phyloP scores from a whole-genome alignment of 2,113 vertebrate genomes.

The Podarcis raffonei region DNA sequence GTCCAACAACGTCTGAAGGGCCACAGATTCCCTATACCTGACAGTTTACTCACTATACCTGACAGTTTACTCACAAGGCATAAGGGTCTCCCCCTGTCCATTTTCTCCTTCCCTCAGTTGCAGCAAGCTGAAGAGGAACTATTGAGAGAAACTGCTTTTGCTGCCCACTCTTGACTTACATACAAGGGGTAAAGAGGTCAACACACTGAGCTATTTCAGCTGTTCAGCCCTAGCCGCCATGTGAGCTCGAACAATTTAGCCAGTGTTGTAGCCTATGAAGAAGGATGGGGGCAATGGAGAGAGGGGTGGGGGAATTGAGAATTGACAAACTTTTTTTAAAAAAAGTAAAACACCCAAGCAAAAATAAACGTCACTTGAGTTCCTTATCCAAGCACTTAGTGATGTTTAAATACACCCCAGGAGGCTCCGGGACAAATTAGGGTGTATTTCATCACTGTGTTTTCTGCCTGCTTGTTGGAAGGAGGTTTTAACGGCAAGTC shows the following conservation, averaged over 20 bases:
- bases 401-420: slow-evolving; percentile 28
- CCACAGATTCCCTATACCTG: too few relatives aligned
- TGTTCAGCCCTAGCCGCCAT: slow-evolving; percentile 52
- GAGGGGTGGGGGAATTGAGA: neutral
- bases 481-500: neutral
- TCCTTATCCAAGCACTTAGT: slow-evolving; percentile 30
- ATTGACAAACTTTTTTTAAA: slow-evolving; percentile 46
- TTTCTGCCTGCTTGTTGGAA: neutral
- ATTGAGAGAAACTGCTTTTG: neutral
- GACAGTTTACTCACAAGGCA: too few relatives aligned
- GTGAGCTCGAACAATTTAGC: slow-evolving; percentile 61
- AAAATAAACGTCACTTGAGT: slow-evolving; percentile 55
- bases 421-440: neutral
- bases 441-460: slow-evolving; percentile 20
- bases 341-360: slow-evolving; percentile 44
- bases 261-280: slow-evolving; percentile 31
- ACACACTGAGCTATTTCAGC: slow-evolving; percentile 67
- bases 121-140: neutral
- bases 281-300: neutral
- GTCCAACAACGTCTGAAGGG: too few relatives aligned
- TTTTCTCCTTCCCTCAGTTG: neutral
- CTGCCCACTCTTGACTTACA: neutral
- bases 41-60: too few relatives aligned
- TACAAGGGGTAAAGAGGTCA: neutral
- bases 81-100: neutral